Conservation (phyloP, 2,797 vertebrate genomes). For the Syngnathus rostellatus region DNA sequence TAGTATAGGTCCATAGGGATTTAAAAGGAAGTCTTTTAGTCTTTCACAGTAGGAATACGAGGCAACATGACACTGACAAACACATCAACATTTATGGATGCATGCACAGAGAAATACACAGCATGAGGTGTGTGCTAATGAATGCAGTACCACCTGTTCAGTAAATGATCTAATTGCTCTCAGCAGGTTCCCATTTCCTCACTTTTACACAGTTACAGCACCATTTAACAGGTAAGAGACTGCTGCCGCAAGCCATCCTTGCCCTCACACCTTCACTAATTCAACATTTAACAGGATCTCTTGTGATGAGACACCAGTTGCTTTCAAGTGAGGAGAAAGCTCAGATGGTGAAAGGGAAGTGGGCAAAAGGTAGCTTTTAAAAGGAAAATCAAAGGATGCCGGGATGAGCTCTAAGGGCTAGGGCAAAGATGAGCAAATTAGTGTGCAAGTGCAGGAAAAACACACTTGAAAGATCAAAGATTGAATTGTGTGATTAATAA, state of each 20-base stretch:
- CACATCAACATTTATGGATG: constrained; percentile 5
- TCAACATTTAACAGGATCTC: constrained; percentile 23
- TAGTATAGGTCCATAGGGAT: background rate
- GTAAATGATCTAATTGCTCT: constrained; percentile 58
- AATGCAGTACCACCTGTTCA: constrained; percentile 60
- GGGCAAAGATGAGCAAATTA: background rate
- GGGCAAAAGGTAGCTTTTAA: background rate
- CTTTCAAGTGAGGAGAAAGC: constrained; percentile 4
- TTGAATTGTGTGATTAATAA: background rate
- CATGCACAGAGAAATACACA: constrained; percentile 6
- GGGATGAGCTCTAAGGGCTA: background rate
- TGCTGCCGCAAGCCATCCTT: constrained; percentile 22
- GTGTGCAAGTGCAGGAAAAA: background rate
- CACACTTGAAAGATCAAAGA: background rate
- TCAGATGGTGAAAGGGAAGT: constrained; percentile 1
- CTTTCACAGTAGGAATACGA: constrained; percentile 11
- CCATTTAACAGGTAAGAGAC: constrained; percentile 50
- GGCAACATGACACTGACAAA: constrained; percentile 24
- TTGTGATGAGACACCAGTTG: background rate
- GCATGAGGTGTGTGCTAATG: constrained; percentile 46
- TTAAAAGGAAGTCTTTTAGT: constrained; percentile 7
- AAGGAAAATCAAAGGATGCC: background rate
- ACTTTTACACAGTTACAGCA: constrained; percentile 36
- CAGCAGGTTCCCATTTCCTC: constrained; percentile 53
- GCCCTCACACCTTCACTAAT: constrained; percentile 23